phyloP scores from a whole-genome alignment of 1,140 invertebrate species.

The Eueides isabella region DNA sequence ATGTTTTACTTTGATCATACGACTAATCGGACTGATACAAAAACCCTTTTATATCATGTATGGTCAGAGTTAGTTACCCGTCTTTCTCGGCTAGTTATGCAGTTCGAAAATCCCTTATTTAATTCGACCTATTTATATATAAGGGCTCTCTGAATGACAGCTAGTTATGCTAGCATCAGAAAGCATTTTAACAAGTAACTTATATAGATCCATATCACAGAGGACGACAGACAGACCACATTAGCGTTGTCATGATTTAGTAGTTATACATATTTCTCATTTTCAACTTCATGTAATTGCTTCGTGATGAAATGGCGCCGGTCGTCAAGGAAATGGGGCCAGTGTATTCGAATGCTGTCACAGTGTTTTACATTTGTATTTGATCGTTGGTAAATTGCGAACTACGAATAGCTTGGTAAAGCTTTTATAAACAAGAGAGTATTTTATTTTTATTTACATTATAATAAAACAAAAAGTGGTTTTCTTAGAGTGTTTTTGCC shows the following conservation, averaged over 20 bases:
- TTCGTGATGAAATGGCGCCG: constrained; percentile 14
- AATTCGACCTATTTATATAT: constrained; percentile 35
- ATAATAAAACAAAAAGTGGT: too few relatives aligned
- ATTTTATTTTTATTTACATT: too few relatives aligned
- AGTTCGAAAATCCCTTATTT: too few relatives aligned
- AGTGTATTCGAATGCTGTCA: constrained; percentile 10
- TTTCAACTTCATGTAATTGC: constrained; percentile 40
- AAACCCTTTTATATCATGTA: too few relatives aligned
- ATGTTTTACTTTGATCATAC: too few relatives aligned
- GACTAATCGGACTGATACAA: too few relatives aligned
- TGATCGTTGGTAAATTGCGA: not conserved
- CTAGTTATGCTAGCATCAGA: constrained; percentile 37
- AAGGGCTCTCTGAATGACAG: constrained; percentile 36
- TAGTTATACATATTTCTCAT: constrained; percentile 36
- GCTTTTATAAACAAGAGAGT: not conserved
- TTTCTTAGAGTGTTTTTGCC: too few relatives aligned
- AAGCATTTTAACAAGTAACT: constrained; percentile 47
- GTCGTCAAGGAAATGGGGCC: constrained; percentile 18
- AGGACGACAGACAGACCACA: constrained; percentile 54
- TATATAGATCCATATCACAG: constrained; percentile 52
- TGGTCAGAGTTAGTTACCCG: too few relatives aligned
- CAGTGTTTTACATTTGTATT: constrained; percentile 1
- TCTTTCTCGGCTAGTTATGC: too few relatives aligned
- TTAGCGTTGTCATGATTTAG: constrained; percentile 52
- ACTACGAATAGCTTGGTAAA: not conserved